Evolutionary conservation across 2,113 vertebrate species (phyloP).

Genomic region (Danio rerio): DNA sequence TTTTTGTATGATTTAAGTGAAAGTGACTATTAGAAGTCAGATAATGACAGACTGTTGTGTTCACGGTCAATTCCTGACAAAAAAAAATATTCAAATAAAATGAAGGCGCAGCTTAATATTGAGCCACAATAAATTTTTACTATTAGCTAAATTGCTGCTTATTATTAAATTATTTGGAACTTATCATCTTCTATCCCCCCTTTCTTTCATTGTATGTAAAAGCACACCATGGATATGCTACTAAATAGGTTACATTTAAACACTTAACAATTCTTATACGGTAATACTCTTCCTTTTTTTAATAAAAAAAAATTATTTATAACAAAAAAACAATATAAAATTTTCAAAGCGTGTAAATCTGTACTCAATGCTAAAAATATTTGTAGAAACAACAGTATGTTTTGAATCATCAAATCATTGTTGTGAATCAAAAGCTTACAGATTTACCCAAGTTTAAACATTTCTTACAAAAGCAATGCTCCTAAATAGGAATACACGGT

Average conservation of each 20-base stretch:
- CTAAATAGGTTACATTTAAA: background rate
- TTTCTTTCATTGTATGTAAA: background rate
- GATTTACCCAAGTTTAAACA: too few relatives aligned
- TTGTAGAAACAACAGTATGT: background rate
- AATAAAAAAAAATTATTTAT: background rate
- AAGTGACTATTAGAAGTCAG: conserved; percentile 15
- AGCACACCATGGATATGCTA: background rate
- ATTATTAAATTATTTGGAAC: background rate
- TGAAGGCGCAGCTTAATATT: background rate
- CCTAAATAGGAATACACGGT: too few relatives aligned
- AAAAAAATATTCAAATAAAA: background rate
- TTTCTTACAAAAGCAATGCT: too few relatives aligned
- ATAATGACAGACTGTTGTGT: background rate
- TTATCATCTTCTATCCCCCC: background rate
- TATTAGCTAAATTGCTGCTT: background rate
- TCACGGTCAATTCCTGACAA: background rate
- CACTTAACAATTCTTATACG: background rate
- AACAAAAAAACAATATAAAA: background rate
- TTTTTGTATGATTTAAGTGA: background rate
- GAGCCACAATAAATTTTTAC: background rate
- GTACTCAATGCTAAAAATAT: background rate
- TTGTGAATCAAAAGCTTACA: too few relatives aligned
- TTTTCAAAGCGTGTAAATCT: background rate
- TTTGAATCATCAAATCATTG: background rate
- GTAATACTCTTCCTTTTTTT: too few relatives aligned